Conservation (phyloP, 2,113 vertebrate species). For the Limanda limanda region DNA sequence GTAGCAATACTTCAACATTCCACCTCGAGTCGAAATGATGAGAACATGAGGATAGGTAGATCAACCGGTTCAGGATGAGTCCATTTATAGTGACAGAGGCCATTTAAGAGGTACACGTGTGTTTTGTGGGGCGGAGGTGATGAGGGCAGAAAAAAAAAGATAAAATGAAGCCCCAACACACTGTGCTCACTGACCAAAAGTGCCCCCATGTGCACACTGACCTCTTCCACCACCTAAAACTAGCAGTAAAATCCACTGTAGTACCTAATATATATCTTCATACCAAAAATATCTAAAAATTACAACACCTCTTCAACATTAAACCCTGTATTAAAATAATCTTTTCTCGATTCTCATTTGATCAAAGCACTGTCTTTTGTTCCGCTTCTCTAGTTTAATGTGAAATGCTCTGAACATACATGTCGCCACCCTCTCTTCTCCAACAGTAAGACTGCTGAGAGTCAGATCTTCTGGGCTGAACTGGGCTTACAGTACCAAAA, state of each 20-base stretch:
- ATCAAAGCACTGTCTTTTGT: constrained; percentile 66
- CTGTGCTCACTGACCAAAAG: constrained; percentile 45
- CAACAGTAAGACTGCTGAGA: constrained; percentile 49
- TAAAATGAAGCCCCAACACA: constrained; percentile 8
- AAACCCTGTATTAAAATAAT: constrained; percentile 82
- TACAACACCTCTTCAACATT: constrained; percentile 70
- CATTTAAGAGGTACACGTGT: constrained; percentile 53
- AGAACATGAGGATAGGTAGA: constrained; percentile 25
- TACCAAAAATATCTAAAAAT: constrained; percentile 73
- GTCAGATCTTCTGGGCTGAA: constrained; percentile 57
- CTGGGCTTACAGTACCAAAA: constrained; percentile 56
- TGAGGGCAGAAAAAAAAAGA: constrained; percentile 5
- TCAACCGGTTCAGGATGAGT: constrained; percentile 39
- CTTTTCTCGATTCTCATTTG: constrained; percentile 64
- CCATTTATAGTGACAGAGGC: constrained; percentile 50
- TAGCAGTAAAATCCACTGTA: constrained; percentile 71
- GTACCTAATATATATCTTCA: constrained; percentile 83
- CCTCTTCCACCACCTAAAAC: constrained; percentile 67
- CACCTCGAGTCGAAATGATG: constrained; percentile 27
- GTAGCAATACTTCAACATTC: constrained; percentile 52
- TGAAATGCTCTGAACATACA: constrained; percentile 49
- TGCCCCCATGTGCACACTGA: constrained; percentile 52
- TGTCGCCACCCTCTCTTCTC: constrained; percentile 17
- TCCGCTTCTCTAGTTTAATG: constrained; percentile 49
- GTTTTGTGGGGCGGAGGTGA: constrained; percentile 36